Evolutionary conservation across 2,888 invertebrate species (phyloP).

Genomic region (Hemicrepidius hirtus): DNA sequence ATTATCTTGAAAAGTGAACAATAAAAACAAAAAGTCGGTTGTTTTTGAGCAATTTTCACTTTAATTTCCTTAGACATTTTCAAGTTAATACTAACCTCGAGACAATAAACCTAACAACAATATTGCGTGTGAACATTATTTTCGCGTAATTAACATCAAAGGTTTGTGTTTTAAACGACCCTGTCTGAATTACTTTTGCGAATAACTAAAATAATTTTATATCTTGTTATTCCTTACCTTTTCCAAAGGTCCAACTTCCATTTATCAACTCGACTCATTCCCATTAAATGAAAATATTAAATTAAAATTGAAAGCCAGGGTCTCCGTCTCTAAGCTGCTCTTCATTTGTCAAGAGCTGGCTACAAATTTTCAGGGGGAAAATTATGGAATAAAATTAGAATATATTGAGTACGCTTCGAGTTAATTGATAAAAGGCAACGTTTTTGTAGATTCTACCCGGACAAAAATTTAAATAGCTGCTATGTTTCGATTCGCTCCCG

Average conservation of each 20-base stretch:
- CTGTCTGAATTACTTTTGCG: neutral
- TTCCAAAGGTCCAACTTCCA: conserved; percentile 4
- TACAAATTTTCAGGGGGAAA: conserved; percentile 6
- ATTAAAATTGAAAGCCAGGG: conserved; percentile 19
- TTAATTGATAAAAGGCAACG: conserved; percentile 23
- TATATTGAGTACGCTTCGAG: conserved; percentile 20
- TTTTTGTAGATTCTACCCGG: neutral
- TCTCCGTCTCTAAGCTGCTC: conserved; percentile 12
- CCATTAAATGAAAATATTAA: conserved; percentile 31
- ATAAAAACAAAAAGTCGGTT: too few relatives aligned
- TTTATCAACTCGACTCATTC: conserved; percentile 35
- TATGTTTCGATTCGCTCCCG: conserved; percentile 10
- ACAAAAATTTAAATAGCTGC: conserved; percentile 5
- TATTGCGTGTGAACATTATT: conserved; percentile 5
- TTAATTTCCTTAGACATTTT: too few relatives aligned
- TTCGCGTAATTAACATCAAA: conserved; percentile 7
- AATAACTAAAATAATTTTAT: neutral
- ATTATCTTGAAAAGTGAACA: too few relatives aligned
- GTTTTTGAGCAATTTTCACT: too few relatives aligned
- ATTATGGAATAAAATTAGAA: conserved; percentile 36
- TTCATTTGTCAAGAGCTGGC: conserved; percentile 24
- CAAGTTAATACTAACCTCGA: neutral
- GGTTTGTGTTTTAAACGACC: neutral
- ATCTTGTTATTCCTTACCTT: conserved; percentile 31
- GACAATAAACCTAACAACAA: neutral